Conservation (phyloP, 2,888 invertebrate species). For the Ochropleura leucogaster region DNA sequence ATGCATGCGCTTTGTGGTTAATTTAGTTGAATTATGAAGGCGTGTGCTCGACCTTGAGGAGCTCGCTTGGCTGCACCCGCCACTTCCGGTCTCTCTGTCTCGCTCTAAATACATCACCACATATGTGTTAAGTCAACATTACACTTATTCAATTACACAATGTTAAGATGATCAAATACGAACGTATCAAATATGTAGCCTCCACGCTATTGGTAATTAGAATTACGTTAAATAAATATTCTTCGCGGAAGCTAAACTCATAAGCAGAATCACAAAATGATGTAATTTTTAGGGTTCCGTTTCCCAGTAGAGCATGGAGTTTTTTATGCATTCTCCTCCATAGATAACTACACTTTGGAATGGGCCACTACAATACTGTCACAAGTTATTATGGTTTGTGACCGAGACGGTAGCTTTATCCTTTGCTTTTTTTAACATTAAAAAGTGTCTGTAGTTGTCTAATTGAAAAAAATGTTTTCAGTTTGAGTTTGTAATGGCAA, state of each 20-base stretch:
- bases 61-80: slow-evolving; percentile 79
- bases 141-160: slow-evolving; percentile 70
- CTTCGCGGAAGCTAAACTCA: slow-evolving; percentile 29
- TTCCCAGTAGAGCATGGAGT: no score
- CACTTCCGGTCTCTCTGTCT: slow-evolving; percentile 84
- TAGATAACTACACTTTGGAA: no score
- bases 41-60: slow-evolving; percentile 83
- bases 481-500: no score
- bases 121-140: slow-evolving; percentile 78
- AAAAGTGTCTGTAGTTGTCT: no score
- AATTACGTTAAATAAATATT: slow-evolving; percentile 34
- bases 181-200: slow-evolving; percentile 20
- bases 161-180: slow-evolving; percentile 44
- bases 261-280: slow-evolving; percentile 37
- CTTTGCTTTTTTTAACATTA: no score
- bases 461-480: no score
- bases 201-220: slow-evolving; percentile 18
- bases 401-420: no score
- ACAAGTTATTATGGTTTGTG: no score
- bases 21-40: slow-evolving; percentile 75
- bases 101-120: slow-evolving; percentile 79
- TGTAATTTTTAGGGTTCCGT: slow-evolving; percentile 37
- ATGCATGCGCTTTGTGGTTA: slow-evolving; percentile 68
- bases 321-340: no score
- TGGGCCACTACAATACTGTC: no score